These are phyloP conservation scores for Melospiza georgiana DNA, from an alignment of 2,113 vertebrate species.

Conservation along the genomic window DNA sequence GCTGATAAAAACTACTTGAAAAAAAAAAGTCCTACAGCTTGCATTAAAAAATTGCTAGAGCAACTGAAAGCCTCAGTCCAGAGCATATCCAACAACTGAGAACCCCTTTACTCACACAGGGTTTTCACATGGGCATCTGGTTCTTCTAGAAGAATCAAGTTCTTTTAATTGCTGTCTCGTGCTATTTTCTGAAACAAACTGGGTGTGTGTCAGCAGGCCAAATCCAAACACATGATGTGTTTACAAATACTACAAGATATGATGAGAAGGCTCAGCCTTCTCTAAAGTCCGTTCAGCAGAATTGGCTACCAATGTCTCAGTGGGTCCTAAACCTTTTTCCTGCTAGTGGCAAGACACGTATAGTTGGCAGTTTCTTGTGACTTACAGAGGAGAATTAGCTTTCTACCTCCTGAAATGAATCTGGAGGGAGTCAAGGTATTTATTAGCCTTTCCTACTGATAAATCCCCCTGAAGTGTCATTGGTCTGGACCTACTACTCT, in stretches of 20 bases:
- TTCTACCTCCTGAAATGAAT: not conserved
- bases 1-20: not conserved
- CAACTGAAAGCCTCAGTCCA: not conserved
- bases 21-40: not conserved
- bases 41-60: not conserved
- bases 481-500: not conserved
- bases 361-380: not conserved
- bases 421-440: not conserved
- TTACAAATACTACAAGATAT: not conserved
- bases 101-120: not conserved
- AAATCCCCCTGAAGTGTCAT: not conserved
- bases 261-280: not conserved
- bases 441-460: not conserved
- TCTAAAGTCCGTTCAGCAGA: not conserved
- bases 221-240: not conserved
- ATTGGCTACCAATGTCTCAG: too few species aligned
- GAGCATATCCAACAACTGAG: accelerated
- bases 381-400: not conserved
- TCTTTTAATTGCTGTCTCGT: not conserved
- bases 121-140: not conserved
- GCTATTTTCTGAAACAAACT: not conserved
- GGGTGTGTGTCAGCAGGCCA: not conserved
- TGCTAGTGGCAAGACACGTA: not conserved
- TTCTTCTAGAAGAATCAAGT: not conserved
- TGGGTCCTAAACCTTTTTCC: not conserved